These are phyloP conservation scores for Pseudomyrmex sp. DNA, from an alignment of 1,140 invertebrate species.

Conservation along the genomic window DNA sequence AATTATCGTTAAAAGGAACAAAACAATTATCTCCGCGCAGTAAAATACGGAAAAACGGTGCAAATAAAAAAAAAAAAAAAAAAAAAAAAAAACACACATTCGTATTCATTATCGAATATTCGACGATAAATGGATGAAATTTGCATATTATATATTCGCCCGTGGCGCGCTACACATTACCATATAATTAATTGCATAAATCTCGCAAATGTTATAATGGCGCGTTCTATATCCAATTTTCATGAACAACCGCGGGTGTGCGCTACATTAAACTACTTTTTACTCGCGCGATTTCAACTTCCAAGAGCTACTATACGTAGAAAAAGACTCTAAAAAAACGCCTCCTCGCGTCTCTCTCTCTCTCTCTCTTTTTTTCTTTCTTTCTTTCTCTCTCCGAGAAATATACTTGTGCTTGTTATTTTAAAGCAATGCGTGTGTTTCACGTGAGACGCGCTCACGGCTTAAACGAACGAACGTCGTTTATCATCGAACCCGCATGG, in stretches of 20 bases:
- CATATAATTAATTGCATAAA: no score
- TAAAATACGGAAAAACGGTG: neutral
- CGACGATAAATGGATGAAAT: no score
- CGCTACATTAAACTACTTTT: no score
- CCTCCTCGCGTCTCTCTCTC: neutral
- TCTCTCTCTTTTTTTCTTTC: neutral
- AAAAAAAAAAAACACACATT: no score
- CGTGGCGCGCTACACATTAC: no score
- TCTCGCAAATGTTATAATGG: no score
- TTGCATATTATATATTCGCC: no score
- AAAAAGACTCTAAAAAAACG: conserved; percentile 3
- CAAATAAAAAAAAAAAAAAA: no score
- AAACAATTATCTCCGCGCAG: neutral
- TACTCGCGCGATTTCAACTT: no score
- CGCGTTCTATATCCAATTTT: no score
- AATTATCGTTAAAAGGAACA: neutral
- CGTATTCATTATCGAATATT: no score
- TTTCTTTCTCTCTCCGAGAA: neutral
- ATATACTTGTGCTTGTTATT: neutral
- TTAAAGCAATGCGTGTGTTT: neutral
- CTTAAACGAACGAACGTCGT: conserved; percentile 19
- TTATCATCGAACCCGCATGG: conserved; percentile 58
- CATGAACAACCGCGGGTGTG: no score
- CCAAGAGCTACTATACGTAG: neutral
- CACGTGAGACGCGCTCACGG: neutral